These are phyloP conservation scores for Cistogaster globosa DNA, from an alignment of 2,888 invertebrate genomes.

Conservation along the genomic window DNA sequence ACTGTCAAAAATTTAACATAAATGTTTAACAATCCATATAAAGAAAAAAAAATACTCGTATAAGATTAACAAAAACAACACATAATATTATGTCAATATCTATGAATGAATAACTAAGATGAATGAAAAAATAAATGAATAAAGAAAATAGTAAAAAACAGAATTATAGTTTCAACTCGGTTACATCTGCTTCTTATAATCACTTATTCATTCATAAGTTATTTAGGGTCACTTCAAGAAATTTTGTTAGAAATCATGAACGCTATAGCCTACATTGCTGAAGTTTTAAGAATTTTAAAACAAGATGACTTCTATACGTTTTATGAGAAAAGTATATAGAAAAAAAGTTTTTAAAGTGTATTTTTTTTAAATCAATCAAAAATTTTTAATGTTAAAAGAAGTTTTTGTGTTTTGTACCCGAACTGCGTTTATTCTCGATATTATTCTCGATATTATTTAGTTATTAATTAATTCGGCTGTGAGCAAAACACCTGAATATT, in stretches of 20 bases:
- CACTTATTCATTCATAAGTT: constrained; percentile 12
- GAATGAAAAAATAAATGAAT: constrained; percentile 47
- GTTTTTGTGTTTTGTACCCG: no score
- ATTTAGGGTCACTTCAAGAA: neutral
- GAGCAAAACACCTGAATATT: no score
- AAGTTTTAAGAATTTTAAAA: no score
- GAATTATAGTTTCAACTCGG: constrained; percentile 15
- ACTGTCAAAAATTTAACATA: constrained; percentile 71
- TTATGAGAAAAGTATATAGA: no score
- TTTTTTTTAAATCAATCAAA: no score
- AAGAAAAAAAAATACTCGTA: constrained; percentile 28
- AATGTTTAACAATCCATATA: constrained; percentile 57
- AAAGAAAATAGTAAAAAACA: constrained; percentile 28
- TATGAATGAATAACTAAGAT: constrained; percentile 55
- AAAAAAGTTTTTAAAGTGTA: no score
- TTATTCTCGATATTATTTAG: no score
- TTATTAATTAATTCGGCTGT: no score
- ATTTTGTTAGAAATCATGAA: neutral
- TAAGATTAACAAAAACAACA: constrained; percentile 5
- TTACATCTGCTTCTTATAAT: neutral
- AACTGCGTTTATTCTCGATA: no score
- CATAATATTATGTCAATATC: constrained; percentile 35
- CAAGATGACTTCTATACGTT: no score
- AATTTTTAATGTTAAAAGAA: no score
- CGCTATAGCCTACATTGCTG: no score